Evolutionary conservation across 35 echinoderm and acorn worm genomes (phyloP).

Genomic region (Anneissia japonica): DNA sequence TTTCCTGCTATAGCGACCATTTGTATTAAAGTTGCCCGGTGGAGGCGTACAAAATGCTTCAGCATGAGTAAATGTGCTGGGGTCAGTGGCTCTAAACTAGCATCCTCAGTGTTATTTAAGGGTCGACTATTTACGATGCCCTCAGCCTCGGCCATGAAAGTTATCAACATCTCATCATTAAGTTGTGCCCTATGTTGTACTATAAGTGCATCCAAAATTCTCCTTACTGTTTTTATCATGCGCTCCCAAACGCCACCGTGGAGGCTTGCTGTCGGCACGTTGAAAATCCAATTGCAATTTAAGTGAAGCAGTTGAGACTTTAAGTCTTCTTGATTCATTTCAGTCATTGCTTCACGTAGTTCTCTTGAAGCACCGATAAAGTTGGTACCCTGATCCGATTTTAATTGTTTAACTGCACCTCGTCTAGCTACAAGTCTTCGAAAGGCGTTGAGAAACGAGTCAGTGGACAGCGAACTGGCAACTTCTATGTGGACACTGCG

Average conservation of each 20-base stretch:
- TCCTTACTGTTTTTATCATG: constrained; percentile 4
- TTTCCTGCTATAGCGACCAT: neutral
- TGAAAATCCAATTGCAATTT: constrained; percentile 15
- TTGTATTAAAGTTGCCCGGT: neutral
- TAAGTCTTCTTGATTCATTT: constrained; percentile 35
- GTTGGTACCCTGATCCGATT: constrained; percentile 50
- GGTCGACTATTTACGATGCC: constrained; percentile 39
- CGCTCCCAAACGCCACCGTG: constrained; percentile 31
- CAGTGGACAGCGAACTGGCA: constrained; percentile 16
- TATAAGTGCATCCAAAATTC: constrained; percentile 2
- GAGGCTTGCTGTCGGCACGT: constrained; percentile 21
- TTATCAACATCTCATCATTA: constrained; percentile 6
- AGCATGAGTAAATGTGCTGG: neutral
- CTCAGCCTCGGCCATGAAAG: constrained; percentile 30
- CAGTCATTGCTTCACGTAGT: constrained; percentile 30
- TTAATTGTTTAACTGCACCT: constrained; percentile 51
- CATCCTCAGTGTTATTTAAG: neutral
- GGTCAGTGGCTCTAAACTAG: neutral
- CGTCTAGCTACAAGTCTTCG: constrained; percentile 46
- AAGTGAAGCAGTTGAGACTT: neutral
- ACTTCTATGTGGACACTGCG: constrained; percentile 45
- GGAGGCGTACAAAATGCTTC: neutral
- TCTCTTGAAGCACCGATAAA: constrained; percentile 60
- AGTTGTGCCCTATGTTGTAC: neutral
- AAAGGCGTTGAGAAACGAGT: constrained; percentile 57